Conservation (phyloP, 2,113 vertebrate genomes). For the Hystrix brachyura region DNA sequence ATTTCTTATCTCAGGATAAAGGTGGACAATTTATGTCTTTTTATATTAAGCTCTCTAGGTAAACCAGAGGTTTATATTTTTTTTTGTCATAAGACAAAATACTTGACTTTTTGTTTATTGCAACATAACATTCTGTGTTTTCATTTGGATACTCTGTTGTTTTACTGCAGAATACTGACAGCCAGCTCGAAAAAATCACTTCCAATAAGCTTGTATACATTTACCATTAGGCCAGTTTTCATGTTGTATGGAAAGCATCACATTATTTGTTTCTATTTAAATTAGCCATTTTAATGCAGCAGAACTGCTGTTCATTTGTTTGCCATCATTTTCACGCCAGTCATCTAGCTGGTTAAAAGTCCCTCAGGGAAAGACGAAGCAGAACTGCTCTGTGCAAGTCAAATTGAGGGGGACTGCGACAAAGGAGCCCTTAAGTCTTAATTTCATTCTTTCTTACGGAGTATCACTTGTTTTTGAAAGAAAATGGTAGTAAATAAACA, state of each 20-base stretch:
- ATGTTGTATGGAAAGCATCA: background rate
- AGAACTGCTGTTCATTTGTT: background rate
- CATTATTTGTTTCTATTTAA: background rate
- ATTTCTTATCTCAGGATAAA: background rate
- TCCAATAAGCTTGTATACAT: conserved; percentile 19
- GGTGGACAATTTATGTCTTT: background rate
- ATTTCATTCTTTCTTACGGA: background rate
- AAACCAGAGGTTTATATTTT: background rate
- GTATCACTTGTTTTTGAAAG: background rate
- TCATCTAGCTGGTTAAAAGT: background rate
- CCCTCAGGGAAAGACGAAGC: background rate
- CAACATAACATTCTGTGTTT: background rate
- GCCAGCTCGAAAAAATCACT: background rate
- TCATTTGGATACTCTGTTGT: background rate
- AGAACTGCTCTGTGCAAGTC: background rate
- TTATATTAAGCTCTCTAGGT: conserved; percentile 1
- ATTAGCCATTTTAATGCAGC: background rate
- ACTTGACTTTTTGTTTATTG: background rate
- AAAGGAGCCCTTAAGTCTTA: background rate
- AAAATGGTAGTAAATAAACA: background rate
- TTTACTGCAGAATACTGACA: background rate
- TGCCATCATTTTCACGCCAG: background rate
- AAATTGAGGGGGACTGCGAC: background rate
- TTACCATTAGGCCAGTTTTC: conserved; percentile 1
- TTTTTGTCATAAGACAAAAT: background rate